These are phyloP conservation scores for Prionailurus bengalensis DNA, from an alignment of 2,113 vertebrate species.

Conservation along the genomic window DNA sequence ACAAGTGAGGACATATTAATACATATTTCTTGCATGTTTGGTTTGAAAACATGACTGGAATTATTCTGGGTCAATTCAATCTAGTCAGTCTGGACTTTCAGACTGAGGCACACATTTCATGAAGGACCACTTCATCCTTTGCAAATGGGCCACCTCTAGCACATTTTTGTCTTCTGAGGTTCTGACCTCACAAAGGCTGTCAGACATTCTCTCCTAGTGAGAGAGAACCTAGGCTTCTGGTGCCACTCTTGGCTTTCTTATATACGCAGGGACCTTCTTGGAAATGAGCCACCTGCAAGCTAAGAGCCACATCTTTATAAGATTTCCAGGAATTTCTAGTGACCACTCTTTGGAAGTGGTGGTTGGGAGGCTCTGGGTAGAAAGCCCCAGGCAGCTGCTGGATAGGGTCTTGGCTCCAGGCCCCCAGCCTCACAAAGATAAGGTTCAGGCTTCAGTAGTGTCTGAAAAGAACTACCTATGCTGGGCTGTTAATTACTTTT, in stretches of 20 bases:
- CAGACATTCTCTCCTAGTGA: background rate
- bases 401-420: background rate
- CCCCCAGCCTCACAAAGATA: background rate
- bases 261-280: background rate
- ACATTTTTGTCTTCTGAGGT: background rate
- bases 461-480: background rate
- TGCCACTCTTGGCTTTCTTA: background rate
- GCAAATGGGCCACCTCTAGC: background rate
- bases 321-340: background rate
- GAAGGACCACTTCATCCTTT: background rate
- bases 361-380: fast-evolving
- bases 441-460: fast-evolving
- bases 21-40: background rate
- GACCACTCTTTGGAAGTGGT: background rate
- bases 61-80: background rate
- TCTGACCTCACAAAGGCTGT: background rate
- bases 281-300: background rate
- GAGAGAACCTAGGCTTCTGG: background rate
- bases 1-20: background rate
- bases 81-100: background rate
- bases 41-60: background rate
- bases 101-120: background rate
- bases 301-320: background rate
- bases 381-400: background rate
- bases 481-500: background rate